Evolutionary conservation across 1,140 invertebrate species (phyloP).

Genomic region (Heliconius congener): DNA sequence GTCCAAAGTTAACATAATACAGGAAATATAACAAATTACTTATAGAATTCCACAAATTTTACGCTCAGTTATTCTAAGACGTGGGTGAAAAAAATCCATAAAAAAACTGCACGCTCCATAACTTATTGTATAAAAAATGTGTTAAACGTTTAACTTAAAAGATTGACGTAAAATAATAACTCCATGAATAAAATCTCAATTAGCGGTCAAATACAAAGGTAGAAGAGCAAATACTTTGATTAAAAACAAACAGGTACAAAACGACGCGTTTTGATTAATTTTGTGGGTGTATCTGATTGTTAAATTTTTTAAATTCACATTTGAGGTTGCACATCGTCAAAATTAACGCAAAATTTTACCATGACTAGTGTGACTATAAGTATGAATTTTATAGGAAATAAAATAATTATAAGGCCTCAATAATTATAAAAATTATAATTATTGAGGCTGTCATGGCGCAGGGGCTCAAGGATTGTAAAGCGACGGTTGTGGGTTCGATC

Average conservation of each 20-base stretch:
- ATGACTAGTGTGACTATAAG: conserved; percentile 48
- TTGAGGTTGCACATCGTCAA: conserved; percentile 63
- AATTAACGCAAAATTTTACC: conserved; percentile 58
- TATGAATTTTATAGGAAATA: neutral
- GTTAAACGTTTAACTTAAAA: conserved; percentile 37
- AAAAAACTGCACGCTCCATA: conserved; percentile 12
- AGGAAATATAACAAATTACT: neutral
- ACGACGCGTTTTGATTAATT: conserved; percentile 75
- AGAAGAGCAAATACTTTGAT: conserved; percentile 60
- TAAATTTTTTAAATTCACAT: conserved; percentile 52
- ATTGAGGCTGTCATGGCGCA: no score
- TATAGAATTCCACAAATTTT: neutral
- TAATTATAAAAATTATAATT: no score
- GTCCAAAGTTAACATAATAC: neutral
- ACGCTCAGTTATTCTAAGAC: neutral
- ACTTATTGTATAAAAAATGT: conserved; percentile 33
- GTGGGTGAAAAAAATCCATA: conserved; percentile 3
- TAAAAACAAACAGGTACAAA: conserved; percentile 73
- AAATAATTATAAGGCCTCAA: neutral
- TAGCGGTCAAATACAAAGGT: conserved; percentile 53
- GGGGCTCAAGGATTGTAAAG: no score
- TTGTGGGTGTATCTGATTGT: conserved; percentile 53
- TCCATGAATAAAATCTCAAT: conserved; percentile 80
- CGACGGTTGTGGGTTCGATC: no score
- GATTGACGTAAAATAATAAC: conserved; percentile 44